A percentile compares a stretch with the other conserved stretches of the same genome.
Conservation (phyloP, 2,797 vertebrate genomes). For the Sternarchorhynchus goeldii region DNA sequence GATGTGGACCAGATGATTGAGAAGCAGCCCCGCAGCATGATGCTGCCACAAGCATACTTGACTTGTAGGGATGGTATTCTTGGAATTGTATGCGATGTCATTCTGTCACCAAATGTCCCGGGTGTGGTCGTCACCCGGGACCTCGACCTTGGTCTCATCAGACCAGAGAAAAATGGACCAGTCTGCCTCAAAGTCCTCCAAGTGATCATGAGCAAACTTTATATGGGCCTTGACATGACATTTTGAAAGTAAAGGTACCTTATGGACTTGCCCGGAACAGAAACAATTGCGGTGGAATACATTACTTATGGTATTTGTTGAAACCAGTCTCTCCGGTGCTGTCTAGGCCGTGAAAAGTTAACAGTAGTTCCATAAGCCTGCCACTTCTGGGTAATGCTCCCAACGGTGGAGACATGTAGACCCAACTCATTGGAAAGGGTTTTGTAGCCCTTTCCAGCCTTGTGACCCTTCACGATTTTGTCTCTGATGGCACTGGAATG, state of each 20-base stretch:
- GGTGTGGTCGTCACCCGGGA: too few species aligned
- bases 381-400: neutral
- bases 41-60: too few species aligned
- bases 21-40: too few species aligned
- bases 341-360: neutral
- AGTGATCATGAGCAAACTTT: constrained; percentile 2
- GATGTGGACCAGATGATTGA: too few species aligned
- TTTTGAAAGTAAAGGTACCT: neutral
- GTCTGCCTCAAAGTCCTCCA: constrained; percentile 2
- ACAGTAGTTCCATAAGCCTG: too few species aligned
- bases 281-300: neutral
- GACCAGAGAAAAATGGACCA: neutral
- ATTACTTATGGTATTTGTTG: constrained; percentile 4
- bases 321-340: neutral
- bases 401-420: neutral
- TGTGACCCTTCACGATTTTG: constrained; percentile 10
- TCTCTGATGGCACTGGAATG: constrained; percentile 12
- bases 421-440: neutral
- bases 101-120: too few species aligned
- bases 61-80: too few species aligned
- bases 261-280: too few species aligned
- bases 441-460: neutral
- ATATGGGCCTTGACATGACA: neutral
- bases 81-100: too few species aligned
- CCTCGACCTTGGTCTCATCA: too few species aligned